Percentiles rank a stretch among this genome's conserved stretches.
phyloP scores from a whole-genome alignment of 2,888 invertebrate genomes.

The Diarsia dahlii region DNA sequence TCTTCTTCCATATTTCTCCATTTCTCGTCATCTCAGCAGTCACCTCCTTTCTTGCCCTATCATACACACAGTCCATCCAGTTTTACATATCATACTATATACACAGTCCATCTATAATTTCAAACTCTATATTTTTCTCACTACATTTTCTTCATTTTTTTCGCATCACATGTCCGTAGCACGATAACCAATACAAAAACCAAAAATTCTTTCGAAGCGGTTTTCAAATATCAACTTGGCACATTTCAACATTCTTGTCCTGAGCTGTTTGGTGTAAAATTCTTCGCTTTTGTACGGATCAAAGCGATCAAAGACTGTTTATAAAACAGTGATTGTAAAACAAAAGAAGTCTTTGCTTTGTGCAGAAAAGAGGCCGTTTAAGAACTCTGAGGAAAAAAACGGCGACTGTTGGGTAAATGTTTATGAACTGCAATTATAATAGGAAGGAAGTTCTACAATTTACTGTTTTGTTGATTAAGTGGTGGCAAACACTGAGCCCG shows the following conservation, averaged over 20 bases:
- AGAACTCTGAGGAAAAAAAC: not conserved
- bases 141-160: too few species aligned
- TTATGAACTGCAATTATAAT: not conserved
- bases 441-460: not conserved
- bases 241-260: not conserved
- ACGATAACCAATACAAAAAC: not conserved
- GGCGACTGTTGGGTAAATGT: not conserved
- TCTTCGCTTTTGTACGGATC: conserved; percentile 14
- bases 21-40: too few species aligned
- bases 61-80: too few species aligned
- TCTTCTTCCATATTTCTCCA: too few species aligned
- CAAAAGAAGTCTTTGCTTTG: conserved; percentile 21
- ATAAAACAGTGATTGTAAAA: conserved; percentile 32
- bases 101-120: too few species aligned
- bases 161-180: too few species aligned
- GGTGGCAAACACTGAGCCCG: too few species aligned
- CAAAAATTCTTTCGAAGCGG: not conserved
- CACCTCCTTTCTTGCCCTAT: too few species aligned
- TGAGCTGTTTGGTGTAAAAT: not conserved
- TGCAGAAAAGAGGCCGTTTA: conserved; percentile 1
- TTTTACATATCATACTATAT: too few species aligned
- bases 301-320: conserved; percentile 40
- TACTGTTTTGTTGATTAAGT: not conserved
- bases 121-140: too few species aligned
- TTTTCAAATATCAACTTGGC: conserved; percentile 6